Evolutionary conservation across 2,113 vertebrate species (phyloP).

Genomic region (Anolis sagrei): DNA sequence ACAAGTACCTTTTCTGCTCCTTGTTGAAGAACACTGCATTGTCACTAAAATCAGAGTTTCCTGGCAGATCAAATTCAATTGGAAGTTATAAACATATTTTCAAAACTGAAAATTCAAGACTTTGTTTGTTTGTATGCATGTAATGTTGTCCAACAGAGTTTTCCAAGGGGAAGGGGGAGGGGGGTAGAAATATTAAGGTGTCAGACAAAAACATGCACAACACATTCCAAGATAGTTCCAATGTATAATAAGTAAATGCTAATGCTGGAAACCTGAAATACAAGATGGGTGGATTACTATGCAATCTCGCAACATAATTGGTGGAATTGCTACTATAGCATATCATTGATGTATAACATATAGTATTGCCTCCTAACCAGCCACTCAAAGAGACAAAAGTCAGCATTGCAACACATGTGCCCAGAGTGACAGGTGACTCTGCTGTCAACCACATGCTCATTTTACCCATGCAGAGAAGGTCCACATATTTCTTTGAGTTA

Average conservation of each 20-base stretch:
- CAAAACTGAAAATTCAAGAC: not conserved
- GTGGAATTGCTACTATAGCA: not conserved
- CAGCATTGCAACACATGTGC: not conserved
- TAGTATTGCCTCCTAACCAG: no score
- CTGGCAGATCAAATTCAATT: not conserved
- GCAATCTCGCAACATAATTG: not conserved
- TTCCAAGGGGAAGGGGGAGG: no score
- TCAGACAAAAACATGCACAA: not conserved
- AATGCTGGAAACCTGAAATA: not conserved
- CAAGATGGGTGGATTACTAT: not conserved
- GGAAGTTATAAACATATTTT: not conserved
- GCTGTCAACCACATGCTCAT: not conserved
- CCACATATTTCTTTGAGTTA: no score
- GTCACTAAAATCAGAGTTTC: not conserved
- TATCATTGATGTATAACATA: no score
- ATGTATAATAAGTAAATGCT: not conserved
- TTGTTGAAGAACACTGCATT: no score
- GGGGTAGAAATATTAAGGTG: no score
- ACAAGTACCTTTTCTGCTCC: fast-evolving
- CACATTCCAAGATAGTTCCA: not conserved
- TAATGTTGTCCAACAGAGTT: not conserved
- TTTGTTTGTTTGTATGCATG: not conserved
- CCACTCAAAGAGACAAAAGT: not conserved
- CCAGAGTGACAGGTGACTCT: not conserved
- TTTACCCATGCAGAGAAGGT: not conserved